Percentiles rank a stretch among this genome's conserved stretches.
phyloP scores from a whole-genome alignment of 2,113 vertebrate species.

The Chiloscyllium plagiosum region DNA sequence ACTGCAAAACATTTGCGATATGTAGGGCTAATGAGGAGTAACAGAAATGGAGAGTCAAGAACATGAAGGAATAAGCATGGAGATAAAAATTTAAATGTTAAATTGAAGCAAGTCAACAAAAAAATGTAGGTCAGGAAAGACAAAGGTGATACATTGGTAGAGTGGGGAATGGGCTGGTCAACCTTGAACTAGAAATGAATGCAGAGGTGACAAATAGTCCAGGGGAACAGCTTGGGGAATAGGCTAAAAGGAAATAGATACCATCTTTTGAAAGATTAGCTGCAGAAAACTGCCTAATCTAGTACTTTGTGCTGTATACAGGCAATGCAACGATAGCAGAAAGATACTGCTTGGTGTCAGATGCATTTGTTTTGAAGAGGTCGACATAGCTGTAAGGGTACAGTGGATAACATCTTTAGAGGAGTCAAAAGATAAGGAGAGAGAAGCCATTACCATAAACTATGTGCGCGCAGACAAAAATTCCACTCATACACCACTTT shows the following conservation, averaged over 20 bases:
- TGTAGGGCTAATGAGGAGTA: not conserved
- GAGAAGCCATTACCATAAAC: constrained; percentile 28
- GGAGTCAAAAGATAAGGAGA: constrained; percentile 35
- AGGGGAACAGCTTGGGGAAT: not conserved
- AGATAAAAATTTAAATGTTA: not conserved
- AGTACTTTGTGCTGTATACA: not conserved
- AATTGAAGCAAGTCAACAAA: not conserved
- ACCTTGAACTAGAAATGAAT: not conserved
- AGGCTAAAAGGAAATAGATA: not conserved
- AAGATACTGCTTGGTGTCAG: too few species aligned
- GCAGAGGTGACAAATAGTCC: not conserved
- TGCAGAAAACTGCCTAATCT: not conserved
- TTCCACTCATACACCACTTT: not conserved
- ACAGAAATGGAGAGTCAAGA: not conserved
- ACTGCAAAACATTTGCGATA: too few species aligned
- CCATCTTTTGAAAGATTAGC: not conserved
- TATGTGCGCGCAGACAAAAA: not conserved
- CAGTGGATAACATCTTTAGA: not conserved
- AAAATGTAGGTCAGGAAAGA: not conserved
- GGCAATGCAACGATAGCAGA: not conserved
- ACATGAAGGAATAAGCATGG: not conserved
- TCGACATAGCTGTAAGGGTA: too few species aligned
- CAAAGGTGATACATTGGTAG: not conserved
- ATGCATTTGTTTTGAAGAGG: too few species aligned
- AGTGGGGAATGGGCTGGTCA: not conserved